Percentiles rank a stretch among this genome's conserved stretches.
Evolutionary conservation across 1,140 invertebrate genomes (phyloP).

Genomic region (Drosophila insularis): DNA sequence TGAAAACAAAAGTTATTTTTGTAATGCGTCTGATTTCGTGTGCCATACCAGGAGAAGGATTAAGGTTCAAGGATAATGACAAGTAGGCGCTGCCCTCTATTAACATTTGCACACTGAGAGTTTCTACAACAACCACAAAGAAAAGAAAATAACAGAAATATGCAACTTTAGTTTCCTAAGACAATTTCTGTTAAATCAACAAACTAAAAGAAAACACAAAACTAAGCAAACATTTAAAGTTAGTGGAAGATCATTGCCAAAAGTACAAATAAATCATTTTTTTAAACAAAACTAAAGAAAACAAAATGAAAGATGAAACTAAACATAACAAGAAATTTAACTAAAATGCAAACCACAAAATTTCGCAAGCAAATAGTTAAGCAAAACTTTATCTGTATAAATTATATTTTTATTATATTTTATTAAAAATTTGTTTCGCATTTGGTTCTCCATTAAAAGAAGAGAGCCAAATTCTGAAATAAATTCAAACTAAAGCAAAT

Average conservation of each 20-base stretch:
- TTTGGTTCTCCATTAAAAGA: constrained; percentile 38
- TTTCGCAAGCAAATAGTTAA: constrained; percentile 8
- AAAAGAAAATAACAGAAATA: constrained; percentile 17
- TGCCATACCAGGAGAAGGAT: constrained; percentile 55
- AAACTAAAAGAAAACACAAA: constrained; percentile 49
- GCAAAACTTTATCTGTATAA: background rate
- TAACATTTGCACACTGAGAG: constrained; percentile 16
- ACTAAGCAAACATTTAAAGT: constrained; percentile 60
- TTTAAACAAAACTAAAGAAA: constrained; percentile 67
- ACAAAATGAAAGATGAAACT: constrained; percentile 73
- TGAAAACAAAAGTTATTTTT: constrained; percentile 59
- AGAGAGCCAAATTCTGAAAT: constrained; percentile 58
- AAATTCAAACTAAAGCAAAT: constrained; percentile 44
- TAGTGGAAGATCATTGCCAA: constrained; percentile 74
- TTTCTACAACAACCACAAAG: constrained; percentile 21
- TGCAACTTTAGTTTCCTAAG: constrained; percentile 67
- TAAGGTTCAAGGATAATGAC: constrained; percentile 2
- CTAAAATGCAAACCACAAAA: constrained; percentile 17
- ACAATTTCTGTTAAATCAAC: constrained; percentile 52
- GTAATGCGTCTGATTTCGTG: constrained; percentile 73
- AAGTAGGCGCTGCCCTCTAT: constrained; percentile 23
- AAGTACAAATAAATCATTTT: constrained; percentile 81
- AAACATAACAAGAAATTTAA: constrained; percentile 67
- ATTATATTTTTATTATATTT: constrained; percentile 22
- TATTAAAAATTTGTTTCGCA: constrained; percentile 56